These are phyloP conservation scores for Papilio protenor DNA, from an alignment of 2,888 invertebrate genomes.

Conservation along the genomic window DNA sequence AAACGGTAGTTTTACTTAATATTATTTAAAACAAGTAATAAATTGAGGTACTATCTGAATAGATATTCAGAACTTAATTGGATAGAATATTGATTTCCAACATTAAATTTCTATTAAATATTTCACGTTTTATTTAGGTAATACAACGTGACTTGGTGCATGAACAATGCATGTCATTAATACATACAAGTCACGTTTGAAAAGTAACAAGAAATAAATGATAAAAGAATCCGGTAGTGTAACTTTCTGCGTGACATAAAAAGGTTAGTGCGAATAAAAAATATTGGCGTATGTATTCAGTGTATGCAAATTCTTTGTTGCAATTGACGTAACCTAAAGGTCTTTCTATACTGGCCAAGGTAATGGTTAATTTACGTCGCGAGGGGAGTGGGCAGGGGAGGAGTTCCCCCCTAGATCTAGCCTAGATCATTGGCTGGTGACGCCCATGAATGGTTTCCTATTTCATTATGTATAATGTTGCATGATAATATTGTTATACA, in stretches of 20 bases:
- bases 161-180: background rate
- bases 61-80: background rate
- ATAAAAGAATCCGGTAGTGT: background rate
- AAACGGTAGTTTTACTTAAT: too few species aligned
- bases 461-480: background rate
- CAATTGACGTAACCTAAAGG: background rate
- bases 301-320: too few species aligned
- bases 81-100: background rate
- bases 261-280: background rate
- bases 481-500: background rate
- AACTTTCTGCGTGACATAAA: background rate
- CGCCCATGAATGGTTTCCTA: background rate
- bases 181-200: background rate
- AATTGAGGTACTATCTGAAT: background rate
- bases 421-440: too few species aligned
- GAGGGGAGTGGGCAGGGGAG: too few species aligned
- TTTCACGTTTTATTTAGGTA: background rate
- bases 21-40: too few species aligned
- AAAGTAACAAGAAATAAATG: background rate
- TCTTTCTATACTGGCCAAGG: background rate
- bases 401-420: too few species aligned
- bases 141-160: background rate
- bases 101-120: background rate
- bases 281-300: too few species aligned
- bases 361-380: background rate